phyloP scores from a whole-genome alignment of 2,797 vertebrate species.

The Hemibagrus guttatus region DNA sequence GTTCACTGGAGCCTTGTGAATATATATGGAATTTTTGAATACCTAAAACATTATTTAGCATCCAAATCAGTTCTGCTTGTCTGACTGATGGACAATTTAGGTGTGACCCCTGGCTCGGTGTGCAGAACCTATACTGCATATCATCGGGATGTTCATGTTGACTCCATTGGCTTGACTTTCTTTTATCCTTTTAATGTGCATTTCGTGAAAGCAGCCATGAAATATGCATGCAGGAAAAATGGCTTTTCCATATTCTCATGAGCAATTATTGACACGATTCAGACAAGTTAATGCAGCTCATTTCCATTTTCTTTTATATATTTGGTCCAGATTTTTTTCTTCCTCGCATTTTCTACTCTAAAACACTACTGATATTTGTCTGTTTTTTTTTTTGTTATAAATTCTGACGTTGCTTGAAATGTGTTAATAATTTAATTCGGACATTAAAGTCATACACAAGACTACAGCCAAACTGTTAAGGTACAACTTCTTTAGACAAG shows the following conservation, averaged over 20 bases:
- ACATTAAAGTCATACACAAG: neutral
- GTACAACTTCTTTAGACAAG: neutral
- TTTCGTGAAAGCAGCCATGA: conserved; percentile 79
- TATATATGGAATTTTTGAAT: conserved; percentile 98
- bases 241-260: conserved; percentile 79
- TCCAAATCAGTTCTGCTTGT: conserved; percentile 99
- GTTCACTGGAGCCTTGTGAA: conserved; percentile 98
- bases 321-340: neutral
- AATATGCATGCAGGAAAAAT: conserved; percentile 79
- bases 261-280: conserved; percentile 77
- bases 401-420: neutral
- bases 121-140: conserved; percentile 95
- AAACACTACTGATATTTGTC: neutral
- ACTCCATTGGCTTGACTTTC: conserved; percentile 70
- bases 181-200: conserved; percentile 81
- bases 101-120: conserved; percentile 90
- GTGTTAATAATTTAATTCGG: neutral
- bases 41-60: conserved; percentile 97
- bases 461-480: neutral
- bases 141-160: conserved; percentile 86
- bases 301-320: conserved; percentile 30
- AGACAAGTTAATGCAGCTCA: conserved; percentile 22
- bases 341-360: neutral
- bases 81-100: conserved; percentile 99
- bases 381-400: neutral